phyloP scores from a whole-genome alignment of 2,888 invertebrate genomes.

The Torymus auratus region DNA sequence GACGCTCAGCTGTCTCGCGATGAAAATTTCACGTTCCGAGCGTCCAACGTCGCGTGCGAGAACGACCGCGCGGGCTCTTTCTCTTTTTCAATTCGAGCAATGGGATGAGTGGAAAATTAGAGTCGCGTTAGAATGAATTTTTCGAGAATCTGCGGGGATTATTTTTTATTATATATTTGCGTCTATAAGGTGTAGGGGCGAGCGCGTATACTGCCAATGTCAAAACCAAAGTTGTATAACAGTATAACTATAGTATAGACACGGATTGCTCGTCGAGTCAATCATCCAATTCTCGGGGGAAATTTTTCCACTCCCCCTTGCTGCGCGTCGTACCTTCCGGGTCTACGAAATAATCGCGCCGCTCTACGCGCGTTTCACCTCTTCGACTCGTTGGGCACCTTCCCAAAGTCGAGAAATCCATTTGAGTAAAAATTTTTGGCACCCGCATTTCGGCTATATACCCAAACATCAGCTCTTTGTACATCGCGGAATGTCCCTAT shows the following conservation, averaged over 20 bases:
- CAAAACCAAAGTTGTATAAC: no score
- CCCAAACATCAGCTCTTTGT: background rate
- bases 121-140: no score
- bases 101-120: no score
- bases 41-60: background rate
- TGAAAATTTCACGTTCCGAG: slow-evolving; percentile 20
- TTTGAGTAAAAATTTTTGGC: slow-evolving; percentile 27
- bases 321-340: no score
- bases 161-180: no score
- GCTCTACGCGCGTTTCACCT: background rate
- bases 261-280: no score
- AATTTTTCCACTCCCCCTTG: no score
- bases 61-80: background rate
- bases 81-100: background rate
- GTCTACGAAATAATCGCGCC: background rate
- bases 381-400: slow-evolving; percentile 31
- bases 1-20: background rate
- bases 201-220: no score
- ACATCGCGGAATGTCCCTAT: background rate
- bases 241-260: no score
- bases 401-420: slow-evolving; percentile 41
- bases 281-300: no score
- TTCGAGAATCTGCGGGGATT: no score
- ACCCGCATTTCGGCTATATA: background rate
- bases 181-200: no score